Percentiles rank a stretch among this genome's conserved stretches.
Conservation (phyloP, 1,140 invertebrate genomes). For the Drosophila arawakana region DNA sequence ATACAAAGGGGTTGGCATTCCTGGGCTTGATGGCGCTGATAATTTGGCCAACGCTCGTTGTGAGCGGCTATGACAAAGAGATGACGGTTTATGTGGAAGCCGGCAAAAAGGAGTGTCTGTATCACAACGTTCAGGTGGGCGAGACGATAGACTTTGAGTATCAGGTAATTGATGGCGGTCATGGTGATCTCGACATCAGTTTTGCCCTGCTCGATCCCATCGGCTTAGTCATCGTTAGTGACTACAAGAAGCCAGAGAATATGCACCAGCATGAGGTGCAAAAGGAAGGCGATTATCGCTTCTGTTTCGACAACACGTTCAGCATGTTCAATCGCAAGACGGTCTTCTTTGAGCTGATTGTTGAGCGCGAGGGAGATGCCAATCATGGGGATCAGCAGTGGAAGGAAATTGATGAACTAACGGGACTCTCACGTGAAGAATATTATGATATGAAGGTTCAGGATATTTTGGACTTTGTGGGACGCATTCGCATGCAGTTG, state of each 20-base stretch:
- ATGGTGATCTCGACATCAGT: constrained; percentile 92
- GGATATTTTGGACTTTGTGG: constrained; percentile 88
- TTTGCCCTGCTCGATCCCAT: constrained; percentile 88
- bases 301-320: constrained; percentile 94
- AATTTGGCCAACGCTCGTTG: constrained; percentile 3
- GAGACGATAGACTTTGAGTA: constrained; percentile 90
- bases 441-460: constrained; percentile 88
- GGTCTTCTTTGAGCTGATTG: constrained; percentile 92
- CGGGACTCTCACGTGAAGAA: constrained; percentile 85
- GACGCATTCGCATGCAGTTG: constrained; percentile 87
- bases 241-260: constrained; percentile 90
- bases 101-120: constrained; percentile 89
- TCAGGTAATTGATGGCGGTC: constrained; percentile 91
- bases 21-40: constrained; percentile 14
- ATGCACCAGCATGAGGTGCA: constrained; percentile 87
- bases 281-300: constrained; percentile 89
- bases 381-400: constrained; percentile 85
- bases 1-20: not conserved
- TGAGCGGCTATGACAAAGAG: constrained; percentile 86
- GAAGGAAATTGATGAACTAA: constrained; percentile 83
- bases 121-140: constrained; percentile 86
- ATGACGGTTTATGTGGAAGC: constrained; percentile 90
- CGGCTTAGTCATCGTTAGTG: constrained; percentile 87
- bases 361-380: constrained; percentile 86
- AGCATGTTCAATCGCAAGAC: constrained; percentile 91